Conservation (phyloP, 2,888 invertebrate species). For the Cynaeus angustus region DNA sequence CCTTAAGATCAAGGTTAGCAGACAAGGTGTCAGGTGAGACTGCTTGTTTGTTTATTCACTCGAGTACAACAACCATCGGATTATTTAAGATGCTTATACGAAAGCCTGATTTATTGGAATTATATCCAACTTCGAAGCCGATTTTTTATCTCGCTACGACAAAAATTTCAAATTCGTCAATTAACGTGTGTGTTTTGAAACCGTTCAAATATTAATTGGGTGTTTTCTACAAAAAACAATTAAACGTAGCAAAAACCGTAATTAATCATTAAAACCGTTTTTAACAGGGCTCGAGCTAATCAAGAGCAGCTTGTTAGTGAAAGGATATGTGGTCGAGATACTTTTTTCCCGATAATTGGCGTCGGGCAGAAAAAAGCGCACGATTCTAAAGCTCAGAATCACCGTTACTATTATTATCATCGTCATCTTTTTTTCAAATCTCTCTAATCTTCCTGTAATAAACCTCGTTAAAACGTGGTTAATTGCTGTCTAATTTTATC, state of each 20-base stretch:
- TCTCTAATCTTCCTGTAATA: constrained; percentile 41
- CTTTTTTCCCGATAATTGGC: constrained; percentile 59
- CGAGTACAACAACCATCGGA: too few species aligned
- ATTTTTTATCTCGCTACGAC: background rate
- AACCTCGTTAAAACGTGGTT: constrained; percentile 31
- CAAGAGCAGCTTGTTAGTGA: constrained; percentile 59
- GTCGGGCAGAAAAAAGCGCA: constrained; percentile 53
- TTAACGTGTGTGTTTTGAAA: constrained; percentile 28
- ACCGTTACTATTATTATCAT: constrained; percentile 48
- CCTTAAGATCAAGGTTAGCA: constrained; percentile 16
- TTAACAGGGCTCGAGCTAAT: constrained; percentile 57
- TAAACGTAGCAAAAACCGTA: constrained; percentile 53
- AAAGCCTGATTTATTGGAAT: too few species aligned
- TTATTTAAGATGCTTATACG: too few species aligned
- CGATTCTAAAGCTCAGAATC: constrained; percentile 51
- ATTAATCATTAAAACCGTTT: constrained; percentile 60
- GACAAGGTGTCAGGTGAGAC: constrained; percentile 10
- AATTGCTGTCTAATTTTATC: constrained; percentile 25
- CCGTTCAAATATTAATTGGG: constrained; percentile 47
- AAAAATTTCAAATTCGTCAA: constrained; percentile 35
- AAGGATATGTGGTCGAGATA: constrained; percentile 58
- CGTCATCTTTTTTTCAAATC: constrained; percentile 36
- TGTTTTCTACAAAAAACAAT: constrained; percentile 47
- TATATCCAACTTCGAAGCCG: too few species aligned
- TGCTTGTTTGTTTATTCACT: too few species aligned